Conservation (phyloP, 2,797 vertebrate species). For the Diplodus sargus region DNA sequence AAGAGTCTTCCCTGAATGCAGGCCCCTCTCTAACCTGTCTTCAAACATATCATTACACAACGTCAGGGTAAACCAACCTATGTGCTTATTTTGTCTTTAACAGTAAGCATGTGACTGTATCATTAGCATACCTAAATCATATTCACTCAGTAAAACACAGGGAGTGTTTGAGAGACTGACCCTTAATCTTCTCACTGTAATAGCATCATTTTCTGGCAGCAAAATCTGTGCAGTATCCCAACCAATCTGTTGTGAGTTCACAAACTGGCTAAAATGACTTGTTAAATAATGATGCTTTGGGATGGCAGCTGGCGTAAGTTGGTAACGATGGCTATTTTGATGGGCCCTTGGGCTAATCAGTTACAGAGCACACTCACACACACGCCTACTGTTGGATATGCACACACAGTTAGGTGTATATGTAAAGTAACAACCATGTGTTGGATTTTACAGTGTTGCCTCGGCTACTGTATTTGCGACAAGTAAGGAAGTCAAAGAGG, state of each 20-base stretch:
- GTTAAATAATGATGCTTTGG: too few species aligned
- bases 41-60: not conserved
- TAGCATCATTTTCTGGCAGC: not conserved
- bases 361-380: too few species aligned
- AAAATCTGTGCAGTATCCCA: not conserved
- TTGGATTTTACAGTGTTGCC: not conserved
- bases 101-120: not conserved
- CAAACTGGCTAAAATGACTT: not conserved
- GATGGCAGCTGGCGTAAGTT: too few species aligned
- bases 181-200: not conserved
- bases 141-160: not conserved
- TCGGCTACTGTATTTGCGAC: too few species aligned
- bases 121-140: not conserved
- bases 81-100: not conserved
- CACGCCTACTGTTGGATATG: too few species aligned
- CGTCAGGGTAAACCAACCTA: not conserved
- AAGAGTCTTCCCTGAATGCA: not conserved
- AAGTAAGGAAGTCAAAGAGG: too few species aligned
- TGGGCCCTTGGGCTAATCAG: too few species aligned
- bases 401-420: too few species aligned
- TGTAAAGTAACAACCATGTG: not conserved
- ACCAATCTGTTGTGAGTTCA: not conserved
- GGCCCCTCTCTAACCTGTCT: not conserved
- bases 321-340: too few species aligned
- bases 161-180: not conserved